phyloP scores from a whole-genome alignment of 2,113 vertebrate species.

The Corythornis vintsioides region DNA sequence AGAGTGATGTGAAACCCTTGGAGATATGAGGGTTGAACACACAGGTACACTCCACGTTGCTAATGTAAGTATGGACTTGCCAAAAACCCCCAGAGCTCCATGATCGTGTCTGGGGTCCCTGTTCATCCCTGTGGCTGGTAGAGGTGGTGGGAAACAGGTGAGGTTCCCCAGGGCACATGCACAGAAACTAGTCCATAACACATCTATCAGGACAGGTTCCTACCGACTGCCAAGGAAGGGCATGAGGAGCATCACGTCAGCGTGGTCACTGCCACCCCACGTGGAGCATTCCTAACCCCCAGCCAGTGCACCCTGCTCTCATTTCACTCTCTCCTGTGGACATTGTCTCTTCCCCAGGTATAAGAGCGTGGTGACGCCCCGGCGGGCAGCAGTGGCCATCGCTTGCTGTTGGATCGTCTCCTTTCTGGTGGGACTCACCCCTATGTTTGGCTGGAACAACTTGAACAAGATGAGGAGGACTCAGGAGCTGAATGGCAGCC shows the following conservation, averaged over 20 bases:
- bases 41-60: rapidly evolving
- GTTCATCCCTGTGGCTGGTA: neutral
- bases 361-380: constrained; percentile 87
- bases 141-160: neutral
- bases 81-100: neutral
- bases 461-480: constrained; percentile 72
- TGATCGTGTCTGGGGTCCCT: neutral
- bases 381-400: constrained; percentile 85
- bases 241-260: neutral
- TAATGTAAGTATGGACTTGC: neutral
- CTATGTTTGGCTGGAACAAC: constrained; percentile 96
- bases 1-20: rapidly evolving
- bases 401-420: constrained; percentile 90
- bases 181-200: neutral
- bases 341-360: constrained; percentile 79
- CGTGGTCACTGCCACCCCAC: rapidly evolving
- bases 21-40: neutral
- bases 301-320: neutral
- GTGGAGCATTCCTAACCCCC: neutral
- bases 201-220: neutral
- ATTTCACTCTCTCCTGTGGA: neutral
- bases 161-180: neutral
- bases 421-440: constrained; percentile 88
- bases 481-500: constrained; percentile 64
- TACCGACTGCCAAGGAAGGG: too few species aligned